Evolutionary conservation across 2,113 vertebrate genomes (phyloP).

Genomic region (Tetraodon nigroviridis): DNA sequence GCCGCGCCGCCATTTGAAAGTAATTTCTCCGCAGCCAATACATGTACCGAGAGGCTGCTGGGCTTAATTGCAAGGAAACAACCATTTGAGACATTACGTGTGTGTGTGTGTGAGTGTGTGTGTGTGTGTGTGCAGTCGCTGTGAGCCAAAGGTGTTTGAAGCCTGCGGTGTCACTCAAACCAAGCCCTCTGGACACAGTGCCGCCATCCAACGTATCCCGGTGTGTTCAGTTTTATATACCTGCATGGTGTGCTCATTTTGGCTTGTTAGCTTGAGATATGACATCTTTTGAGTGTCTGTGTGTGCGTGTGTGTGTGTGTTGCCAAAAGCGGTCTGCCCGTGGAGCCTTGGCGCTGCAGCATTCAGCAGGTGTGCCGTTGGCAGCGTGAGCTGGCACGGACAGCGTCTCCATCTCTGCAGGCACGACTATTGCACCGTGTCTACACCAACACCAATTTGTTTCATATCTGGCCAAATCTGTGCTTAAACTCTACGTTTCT

Average conservation of each 20-base stretch:
- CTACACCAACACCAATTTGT: neutral
- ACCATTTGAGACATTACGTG: constrained; percentile 5
- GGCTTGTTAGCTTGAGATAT: constrained; percentile 25
- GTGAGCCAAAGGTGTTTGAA: constrained; percentile 55
- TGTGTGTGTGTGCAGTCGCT: constrained; percentile 7
- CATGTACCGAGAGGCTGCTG: constrained; percentile 30
- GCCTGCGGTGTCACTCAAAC: constrained; percentile 45
- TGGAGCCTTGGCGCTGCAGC: constrained; percentile 29
- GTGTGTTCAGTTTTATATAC: constrained; percentile 30
- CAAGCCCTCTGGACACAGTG: constrained; percentile 47
- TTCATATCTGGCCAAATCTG: neutral
- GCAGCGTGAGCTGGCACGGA: constrained; percentile 22
- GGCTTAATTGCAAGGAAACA: constrained; percentile 43
- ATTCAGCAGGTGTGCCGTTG: constrained; percentile 45
- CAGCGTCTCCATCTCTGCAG: constrained; percentile 3
- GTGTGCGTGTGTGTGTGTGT: constrained; percentile 1
- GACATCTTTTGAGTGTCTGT: constrained; percentile 25
- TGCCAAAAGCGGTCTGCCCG: constrained; percentile 22
- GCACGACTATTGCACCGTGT: constrained; percentile 14
- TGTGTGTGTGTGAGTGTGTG: neutral
- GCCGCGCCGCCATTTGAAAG: constrained; percentile 16
- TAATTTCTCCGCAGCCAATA: constrained; percentile 15
- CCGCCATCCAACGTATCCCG: constrained; percentile 16
- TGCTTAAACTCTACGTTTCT: neutral
- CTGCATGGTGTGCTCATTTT: constrained; percentile 36